Evolutionary conservation across 2,797 vertebrate genomes (phyloP).

Genomic region (Petrocephalus schoutedeni): DNA sequence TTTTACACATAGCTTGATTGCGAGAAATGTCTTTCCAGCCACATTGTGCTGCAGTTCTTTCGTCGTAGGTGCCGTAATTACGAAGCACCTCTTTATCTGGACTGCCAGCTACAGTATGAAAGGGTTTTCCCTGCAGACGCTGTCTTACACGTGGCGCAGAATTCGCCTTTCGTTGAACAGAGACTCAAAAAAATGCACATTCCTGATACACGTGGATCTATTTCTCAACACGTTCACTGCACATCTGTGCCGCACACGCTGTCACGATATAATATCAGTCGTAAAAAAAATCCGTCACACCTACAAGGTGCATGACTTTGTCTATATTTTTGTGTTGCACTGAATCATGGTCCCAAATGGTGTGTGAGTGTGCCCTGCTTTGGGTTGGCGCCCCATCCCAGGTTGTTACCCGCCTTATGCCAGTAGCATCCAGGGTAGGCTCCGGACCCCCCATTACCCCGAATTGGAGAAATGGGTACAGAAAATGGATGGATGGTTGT

Average conservation of each 20-base stretch:
- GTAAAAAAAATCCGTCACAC: not conserved
- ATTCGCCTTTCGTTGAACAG: not conserved
- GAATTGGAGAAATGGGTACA: not conserved
- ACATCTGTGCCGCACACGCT: not conserved
- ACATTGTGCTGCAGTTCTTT: not conserved
- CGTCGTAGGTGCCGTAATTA: not conserved
- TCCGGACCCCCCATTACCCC: not conserved
- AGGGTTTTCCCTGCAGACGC: not conserved
- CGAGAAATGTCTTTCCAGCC: not conserved
- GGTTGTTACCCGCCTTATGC: too few species aligned
- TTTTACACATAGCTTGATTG: not conserved
- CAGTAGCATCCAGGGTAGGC: not conserved
- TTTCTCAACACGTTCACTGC: not conserved
- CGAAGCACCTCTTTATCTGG: not conserved
- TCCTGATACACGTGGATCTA: not conserved
- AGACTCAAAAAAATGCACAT: not conserved
- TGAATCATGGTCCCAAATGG: not conserved
- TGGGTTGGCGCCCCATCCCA: too few species aligned
- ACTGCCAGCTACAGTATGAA: not conserved
- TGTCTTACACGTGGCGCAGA: not conserved
- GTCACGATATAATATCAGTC: not conserved
- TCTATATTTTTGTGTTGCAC: not conserved
- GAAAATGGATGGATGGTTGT: not conserved
- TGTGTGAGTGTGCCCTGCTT: not conserved
- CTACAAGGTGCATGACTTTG: not conserved